Conservation (phyloP, 92 coral and sea anemone genomes). For the Nematostella vectensis region DNA sequence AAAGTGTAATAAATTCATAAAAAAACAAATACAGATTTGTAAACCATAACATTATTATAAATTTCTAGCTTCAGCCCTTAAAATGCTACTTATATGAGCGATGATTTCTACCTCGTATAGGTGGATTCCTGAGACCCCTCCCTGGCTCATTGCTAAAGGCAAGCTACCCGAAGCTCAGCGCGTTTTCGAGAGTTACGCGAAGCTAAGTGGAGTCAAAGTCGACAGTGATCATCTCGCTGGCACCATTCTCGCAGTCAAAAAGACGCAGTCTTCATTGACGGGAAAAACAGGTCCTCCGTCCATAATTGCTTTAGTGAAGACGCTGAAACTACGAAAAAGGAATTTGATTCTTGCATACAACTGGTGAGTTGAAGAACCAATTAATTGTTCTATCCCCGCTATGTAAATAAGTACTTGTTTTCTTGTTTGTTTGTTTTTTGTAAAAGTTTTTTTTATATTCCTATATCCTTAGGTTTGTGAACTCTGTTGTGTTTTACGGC, state of each 20-base stretch:
- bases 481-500: constrained; percentile 24
- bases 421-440: too few relatives aligned
- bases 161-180: constrained; percentile 24
- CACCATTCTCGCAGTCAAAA: constrained; percentile 6
- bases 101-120: too few relatives aligned
- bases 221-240: constrained; percentile 1
- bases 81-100: too few relatives aligned
- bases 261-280: neutral
- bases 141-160: constrained; percentile 27
- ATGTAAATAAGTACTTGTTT: too few relatives aligned
- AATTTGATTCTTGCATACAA: constrained; percentile 6
- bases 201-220: constrained; percentile 11
- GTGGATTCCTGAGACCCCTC: constrained; percentile 18
- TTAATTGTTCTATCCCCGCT: too few relatives aligned
- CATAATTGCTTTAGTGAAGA: constrained; percentile 14
- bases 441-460: too few relatives aligned
- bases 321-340: constrained; percentile 21
- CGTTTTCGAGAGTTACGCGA: constrained; percentile 25
- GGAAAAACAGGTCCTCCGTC: constrained; percentile 3
- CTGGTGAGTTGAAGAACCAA: too few relatives aligned
- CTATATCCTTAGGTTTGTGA: constrained; percentile 19
- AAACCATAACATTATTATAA: too few relatives aligned
- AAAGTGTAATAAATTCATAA: too few relatives aligned
- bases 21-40: too few relatives aligned
- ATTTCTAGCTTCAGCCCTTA: too few relatives aligned